Base-by-base conservation (phyloP, 2,888 invertebrate genomes). In the Heteromurus nitidus region DNA sequence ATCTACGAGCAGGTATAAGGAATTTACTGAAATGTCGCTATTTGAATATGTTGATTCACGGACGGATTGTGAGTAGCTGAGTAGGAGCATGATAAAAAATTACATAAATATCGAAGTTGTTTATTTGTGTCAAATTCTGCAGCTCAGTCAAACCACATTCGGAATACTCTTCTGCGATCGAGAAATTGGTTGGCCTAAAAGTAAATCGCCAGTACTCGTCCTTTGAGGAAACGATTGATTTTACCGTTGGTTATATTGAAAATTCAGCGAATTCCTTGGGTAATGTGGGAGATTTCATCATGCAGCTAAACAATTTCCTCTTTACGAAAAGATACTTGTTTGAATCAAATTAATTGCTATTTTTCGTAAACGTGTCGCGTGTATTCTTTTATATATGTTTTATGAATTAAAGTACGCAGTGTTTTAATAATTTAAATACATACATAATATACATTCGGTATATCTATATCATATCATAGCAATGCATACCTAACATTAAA, bases 131-230 rank as follows among this genome's bases (percentile, higher is more conserved):
- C n/a, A n/a, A n/a, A n/a, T n/a, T n/a, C n/a, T n/a, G n/a, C 31
- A 76, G 69, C 67, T n/a, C 47, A 18, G 28, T 50, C 20, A 84
- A 82, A 62, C 85, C 85, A 11, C 84, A 86, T 82, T 69, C 82
- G 18, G 85, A 86, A 30, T 70, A 83, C 11, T n/a, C 65, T 3
- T 62, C 82, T 18, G 89, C 89, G 9, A 89, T 91, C 88, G 89
- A 89, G 65, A 86, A 87, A 47, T 87, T 91, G 47, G 91, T 91
- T 83, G 88, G 88, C 16, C 88, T 91, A 24, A 82, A 89, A 53
- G 80, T 85, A 13, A 90, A 90, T 80, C 90, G 91, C 80, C 89
- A 90, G 74, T 91, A 90, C 83, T 85, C 88, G 2, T 90, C 90
- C 36, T 85, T 90, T 5, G 89, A 89, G 74, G 88, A 88, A 30